These are phyloP conservation scores for Mizuhopecten yessoensis DNA, from an alignment of 1,140 invertebrate species.

Conservation along the genomic window DNA sequence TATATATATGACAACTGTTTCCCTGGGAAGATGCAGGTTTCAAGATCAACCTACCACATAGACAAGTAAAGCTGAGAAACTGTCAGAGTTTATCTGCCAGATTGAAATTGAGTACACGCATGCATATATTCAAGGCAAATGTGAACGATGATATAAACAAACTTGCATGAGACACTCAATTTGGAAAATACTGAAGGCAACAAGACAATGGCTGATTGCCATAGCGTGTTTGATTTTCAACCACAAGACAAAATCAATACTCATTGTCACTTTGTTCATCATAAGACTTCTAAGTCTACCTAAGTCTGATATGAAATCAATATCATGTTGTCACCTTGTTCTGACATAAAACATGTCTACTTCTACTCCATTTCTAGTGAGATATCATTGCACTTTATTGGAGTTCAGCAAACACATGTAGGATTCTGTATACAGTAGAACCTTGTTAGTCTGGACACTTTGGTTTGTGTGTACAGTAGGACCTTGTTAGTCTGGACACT, in stretches of 20 bases:
- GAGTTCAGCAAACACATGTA: too few relatives aligned
- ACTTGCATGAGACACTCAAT: background rate
- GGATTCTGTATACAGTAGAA: too few relatives aligned
- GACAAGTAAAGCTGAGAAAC: background rate
- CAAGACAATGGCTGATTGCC: background rate
- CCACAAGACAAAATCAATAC: background rate
- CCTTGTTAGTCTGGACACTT: too few relatives aligned
- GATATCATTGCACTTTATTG: background rate
- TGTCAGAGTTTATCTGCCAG: background rate
- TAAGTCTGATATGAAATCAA: background rate
- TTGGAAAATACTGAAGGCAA: background rate
- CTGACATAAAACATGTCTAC: background rate
- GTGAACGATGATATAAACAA: background rate
- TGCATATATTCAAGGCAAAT: background rate
- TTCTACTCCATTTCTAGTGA: background rate
- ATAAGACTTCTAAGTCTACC: background rate
- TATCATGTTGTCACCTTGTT: background rate
- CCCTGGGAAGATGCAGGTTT: too few relatives aligned
- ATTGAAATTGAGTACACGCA: background rate
- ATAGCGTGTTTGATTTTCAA: constrained; percentile 19
- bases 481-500: too few relatives aligned
- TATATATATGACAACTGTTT: too few relatives aligned
- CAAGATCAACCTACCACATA: too few relatives aligned
- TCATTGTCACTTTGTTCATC: background rate
- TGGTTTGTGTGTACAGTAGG: too few relatives aligned